Conservation (phyloP, 2,888 invertebrate species). For the Erebia epiphron region DNA sequence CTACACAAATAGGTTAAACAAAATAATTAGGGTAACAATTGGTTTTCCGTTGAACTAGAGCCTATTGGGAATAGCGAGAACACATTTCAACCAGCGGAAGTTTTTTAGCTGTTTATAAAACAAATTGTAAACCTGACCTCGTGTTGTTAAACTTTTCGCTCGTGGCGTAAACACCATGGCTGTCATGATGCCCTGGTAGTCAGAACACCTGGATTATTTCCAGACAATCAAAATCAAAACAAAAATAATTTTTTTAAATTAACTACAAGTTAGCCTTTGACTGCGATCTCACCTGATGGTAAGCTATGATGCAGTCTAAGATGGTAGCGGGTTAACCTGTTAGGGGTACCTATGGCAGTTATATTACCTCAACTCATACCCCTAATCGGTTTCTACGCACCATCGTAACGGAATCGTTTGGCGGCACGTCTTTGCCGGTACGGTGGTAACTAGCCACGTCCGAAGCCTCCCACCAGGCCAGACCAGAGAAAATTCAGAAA, state of each 20-base stretch:
- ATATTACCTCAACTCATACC: too few relatives aligned
- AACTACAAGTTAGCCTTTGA: not conserved
- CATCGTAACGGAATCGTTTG: too few relatives aligned
- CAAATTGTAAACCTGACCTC: constrained; percentile 18
- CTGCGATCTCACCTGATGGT: too few relatives aligned
- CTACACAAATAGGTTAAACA: constrained; percentile 11
- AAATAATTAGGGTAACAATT: constrained; percentile 6
- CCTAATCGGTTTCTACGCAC: too few relatives aligned
- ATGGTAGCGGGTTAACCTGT: too few relatives aligned
- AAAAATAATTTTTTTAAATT: not conserved
- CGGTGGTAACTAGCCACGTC: too few relatives aligned
- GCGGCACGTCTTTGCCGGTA: too few relatives aligned
- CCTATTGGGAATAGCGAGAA: constrained; percentile 2
- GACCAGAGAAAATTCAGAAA: too few relatives aligned
- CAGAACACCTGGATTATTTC: not conserved
- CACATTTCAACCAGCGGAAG: constrained; percentile 10
- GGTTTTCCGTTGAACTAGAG: constrained; percentile 10
- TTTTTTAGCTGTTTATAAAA: constrained; percentile 9
- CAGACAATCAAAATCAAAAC: too few relatives aligned
- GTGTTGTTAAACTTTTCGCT: constrained; percentile 1
- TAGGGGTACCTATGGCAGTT: too few relatives aligned
- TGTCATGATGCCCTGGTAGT: not conserved
- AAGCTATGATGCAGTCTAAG: too few relatives aligned
- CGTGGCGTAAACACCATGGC: not conserved
- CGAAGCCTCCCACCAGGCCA: too few relatives aligned